Evolutionary conservation across 2,888 invertebrate genomes (phyloP).

Genomic region (Odontocolon sp.): DNA sequence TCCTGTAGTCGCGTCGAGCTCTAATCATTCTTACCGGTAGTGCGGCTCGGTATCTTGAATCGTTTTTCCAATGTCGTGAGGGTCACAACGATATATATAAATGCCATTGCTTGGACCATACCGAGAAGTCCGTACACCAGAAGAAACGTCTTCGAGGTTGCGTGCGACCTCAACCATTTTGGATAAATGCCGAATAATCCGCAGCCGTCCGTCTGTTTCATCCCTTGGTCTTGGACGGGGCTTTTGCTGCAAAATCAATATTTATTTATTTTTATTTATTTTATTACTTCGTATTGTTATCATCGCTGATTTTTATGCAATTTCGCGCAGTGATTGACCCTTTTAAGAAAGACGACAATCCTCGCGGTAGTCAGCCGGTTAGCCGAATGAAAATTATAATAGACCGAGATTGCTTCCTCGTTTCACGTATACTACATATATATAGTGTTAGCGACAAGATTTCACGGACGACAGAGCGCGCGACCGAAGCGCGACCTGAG

Average conservation of each 20-base stretch:
- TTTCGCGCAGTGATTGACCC: slow-evolving; percentile 36
- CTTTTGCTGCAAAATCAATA: slow-evolving; percentile 17
- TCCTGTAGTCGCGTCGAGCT: too few species aligned
- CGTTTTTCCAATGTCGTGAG: slow-evolving; percentile 86
- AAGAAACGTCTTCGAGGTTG: slow-evolving; percentile 84
- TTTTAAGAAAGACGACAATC: slow-evolving; percentile 22
- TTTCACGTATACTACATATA: slow-evolving; percentile 32
- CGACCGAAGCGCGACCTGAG: too few species aligned
- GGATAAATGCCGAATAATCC: slow-evolving; percentile 84
- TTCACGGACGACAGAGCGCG: too few species aligned
- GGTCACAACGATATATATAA: slow-evolving; percentile 85
- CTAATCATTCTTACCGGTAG: slow-evolving; percentile 83
- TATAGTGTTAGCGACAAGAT: too few species aligned
- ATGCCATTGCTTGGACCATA: slow-evolving; percentile 86
- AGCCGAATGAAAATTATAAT: slow-evolving; percentile 54
- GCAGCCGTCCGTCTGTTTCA: slow-evolving; percentile 76
- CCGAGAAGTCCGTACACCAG: slow-evolving; percentile 85
- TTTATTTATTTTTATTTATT: too few species aligned
- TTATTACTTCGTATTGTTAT: too few species aligned
- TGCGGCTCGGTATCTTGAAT: slow-evolving; percentile 86
- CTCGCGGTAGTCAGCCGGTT: slow-evolving; percentile 26
- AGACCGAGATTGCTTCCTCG: slow-evolving; percentile 54
- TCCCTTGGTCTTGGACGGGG: slow-evolving; percentile 50
- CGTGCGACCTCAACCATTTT: slow-evolving; percentile 83
- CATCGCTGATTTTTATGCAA: too few species aligned